phyloP scores from a whole-genome alignment of 2,113 vertebrate species.

The Gambusia affinis region DNA sequence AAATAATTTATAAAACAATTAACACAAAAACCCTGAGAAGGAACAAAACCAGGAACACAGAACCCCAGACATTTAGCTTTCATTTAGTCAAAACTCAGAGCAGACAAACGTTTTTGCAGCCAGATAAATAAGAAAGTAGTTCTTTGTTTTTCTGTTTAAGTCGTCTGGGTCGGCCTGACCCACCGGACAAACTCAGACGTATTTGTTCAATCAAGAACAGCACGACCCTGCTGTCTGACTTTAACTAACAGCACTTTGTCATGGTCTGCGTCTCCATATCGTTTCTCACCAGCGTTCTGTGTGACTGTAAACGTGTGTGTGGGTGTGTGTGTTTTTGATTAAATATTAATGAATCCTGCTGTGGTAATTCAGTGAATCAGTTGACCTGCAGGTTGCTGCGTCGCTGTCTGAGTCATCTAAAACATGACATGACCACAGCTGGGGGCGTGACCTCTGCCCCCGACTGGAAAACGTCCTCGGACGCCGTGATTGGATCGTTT shows the following conservation, averaged over 20 bases:
- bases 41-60: not conserved
- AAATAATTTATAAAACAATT: not conserved
- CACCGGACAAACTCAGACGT: not conserved
- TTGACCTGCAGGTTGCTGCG: conserved; percentile 13
- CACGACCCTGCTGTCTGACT: not conserved
- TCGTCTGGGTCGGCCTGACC: not conserved
- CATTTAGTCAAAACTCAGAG: not conserved
- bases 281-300: conserved; percentile 13
- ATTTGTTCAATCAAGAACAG: not conserved
- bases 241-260: not conserved
- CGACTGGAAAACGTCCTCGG: not conserved
- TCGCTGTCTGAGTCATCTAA: not conserved
- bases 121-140: not conserved
- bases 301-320: conserved; percentile 1
- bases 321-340: conserved; percentile 34
- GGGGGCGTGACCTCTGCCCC: conserved; percentile 12
- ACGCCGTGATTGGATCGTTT: conserved; percentile 13
- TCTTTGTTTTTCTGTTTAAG: not conserved
- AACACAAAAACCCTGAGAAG: too few species aligned
- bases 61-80: not conserved
- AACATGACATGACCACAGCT: conserved; percentile 16
- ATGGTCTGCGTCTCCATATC: not conserved
- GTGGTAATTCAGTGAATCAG: not conserved
- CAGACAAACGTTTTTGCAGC: not conserved
- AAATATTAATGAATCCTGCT: conserved; percentile 47